Evolutionary conservation across 2,113 vertebrate genomes (phyloP), one percentile per base, ranked within the genome.

Genomic region (Atrichornis clamosus): DNA sequence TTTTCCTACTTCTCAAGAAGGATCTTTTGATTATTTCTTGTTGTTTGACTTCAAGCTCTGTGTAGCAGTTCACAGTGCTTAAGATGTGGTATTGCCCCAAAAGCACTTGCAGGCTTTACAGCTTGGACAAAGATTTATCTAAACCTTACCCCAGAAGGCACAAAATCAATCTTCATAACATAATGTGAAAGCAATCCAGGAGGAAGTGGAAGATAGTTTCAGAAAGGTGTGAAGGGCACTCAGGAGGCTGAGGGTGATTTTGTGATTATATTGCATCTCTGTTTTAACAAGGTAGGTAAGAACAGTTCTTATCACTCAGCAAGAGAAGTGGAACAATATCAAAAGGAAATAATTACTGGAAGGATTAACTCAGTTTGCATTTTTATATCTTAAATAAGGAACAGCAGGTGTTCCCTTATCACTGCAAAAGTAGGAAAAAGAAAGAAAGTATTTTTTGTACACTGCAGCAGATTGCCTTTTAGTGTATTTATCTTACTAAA

Each of bases 351-450:
- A 91, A 95, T 87, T 91, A 87, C 49, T 60, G 52, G 32, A 78
- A 52, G 58, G 77, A 96, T 95, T 95, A 95, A 84, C 74, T 67
- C 87, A 64, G 56, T 84, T 89, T 91, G 64, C 60, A 56, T 68
- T 91, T 94, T 75, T 72, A 46, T 26, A 46, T 72, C 62, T 88
- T 70, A 92, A 88, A 94, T 79, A 84, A 89, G 76, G n/a, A 91
- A 68, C 84, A 77, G 60, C 19, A 76, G 74, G 90, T 76, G 65
- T 85, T 86, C 20, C 10, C n/a, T 90, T 85, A 87, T 78, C n/a
- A 15, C 39, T 20, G 19, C 24, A 86, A 73, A 94, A 90, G 30
- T 20, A 81, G 39, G 67, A 72, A 56, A 75, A 87, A 74, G 18
- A 64, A 74, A 44, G 58, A 64, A 89, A 93, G 60, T 26, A 17